phyloP scores from a whole-genome alignment of 92 coral and sea anemone genomes.

The Porites divaricata region DNA sequence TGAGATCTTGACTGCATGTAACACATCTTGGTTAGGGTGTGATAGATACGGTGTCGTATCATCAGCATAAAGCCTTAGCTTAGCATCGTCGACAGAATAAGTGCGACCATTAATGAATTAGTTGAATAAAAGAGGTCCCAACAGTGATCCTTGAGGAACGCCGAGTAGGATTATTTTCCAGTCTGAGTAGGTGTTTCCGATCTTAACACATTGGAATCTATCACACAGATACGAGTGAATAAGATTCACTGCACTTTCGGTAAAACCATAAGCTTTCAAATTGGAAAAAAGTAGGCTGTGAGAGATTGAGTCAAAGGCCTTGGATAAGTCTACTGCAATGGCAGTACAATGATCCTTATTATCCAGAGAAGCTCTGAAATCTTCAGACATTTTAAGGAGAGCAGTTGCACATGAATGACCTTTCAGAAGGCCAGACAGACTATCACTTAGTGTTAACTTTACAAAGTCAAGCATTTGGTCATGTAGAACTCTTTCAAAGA shows the following conservation, averaged over 20 bases:
- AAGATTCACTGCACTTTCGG: no score
- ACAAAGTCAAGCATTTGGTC: no score
- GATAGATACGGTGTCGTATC: no score
- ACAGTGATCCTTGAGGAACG: conserved; percentile 9
- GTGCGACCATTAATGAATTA: no score
- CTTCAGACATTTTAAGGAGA: conserved; percentile 52
- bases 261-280: conserved; percentile 41
- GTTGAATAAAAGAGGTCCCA: no score
- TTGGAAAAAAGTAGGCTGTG: conserved; percentile 33
- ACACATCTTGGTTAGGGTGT: no score
- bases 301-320: conserved; percentile 37
- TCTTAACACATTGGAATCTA: conserved; percentile 33
- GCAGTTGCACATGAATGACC: conserved; percentile 43
- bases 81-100: no score
- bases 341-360: conserved; percentile 19
- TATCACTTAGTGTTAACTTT: conserved; percentile 11
- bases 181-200: conserved; percentile 36
- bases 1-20: no score
- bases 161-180: conserved; percentile 28
- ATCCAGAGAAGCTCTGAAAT: conserved; percentile 33
- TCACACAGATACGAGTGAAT: conserved; percentile 3
- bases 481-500: no score
- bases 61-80: no score
- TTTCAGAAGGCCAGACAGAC: conserved; percentile 42
- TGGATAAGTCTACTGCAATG: conserved; percentile 39